Evolutionary conservation across 1,140 invertebrate species (phyloP).

Genomic region (Pogonomyrmex barbatus): DNA sequence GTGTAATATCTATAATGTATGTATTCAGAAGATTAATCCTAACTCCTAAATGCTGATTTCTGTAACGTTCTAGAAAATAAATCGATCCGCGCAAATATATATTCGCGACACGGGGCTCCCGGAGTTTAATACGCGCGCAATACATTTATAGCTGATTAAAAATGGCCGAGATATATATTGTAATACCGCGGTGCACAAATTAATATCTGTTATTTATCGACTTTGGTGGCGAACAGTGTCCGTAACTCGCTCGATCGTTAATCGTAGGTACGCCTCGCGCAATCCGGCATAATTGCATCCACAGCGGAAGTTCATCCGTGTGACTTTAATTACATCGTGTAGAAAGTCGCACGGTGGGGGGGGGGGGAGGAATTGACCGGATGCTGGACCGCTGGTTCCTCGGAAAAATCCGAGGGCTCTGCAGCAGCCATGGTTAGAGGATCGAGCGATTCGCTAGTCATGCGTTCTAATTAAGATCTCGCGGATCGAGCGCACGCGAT

Average conservation of each 20-base stretch:
- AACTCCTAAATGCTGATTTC: not conserved
- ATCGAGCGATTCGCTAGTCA: slow-evolving; percentile 73
- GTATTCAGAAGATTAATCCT: slow-evolving; percentile 11
- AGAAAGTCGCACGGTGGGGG: slow-evolving; percentile 58
- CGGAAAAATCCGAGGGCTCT: slow-evolving; percentile 67
- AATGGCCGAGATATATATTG: slow-evolving; percentile 49
- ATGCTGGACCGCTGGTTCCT: slow-evolving; percentile 62
- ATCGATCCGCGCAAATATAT: not conserved
- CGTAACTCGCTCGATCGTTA: slow-evolving; percentile 65
- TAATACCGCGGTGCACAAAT: slow-evolving; percentile 48
- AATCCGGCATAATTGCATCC: slow-evolving; percentile 69
- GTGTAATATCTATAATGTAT: slow-evolving; percentile 21
- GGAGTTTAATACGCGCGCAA: slow-evolving; percentile 25
- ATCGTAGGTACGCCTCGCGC: slow-evolving; percentile 45
- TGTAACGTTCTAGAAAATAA: slow-evolving; percentile 36
- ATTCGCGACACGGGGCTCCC: slow-evolving; percentile 19
- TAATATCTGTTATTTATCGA: slow-evolving; percentile 65
- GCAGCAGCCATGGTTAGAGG: slow-evolving; percentile 54
- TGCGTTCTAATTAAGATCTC: slow-evolving; percentile 77
- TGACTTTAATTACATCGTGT: slow-evolving; percentile 64
- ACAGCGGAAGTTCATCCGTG: slow-evolving; percentile 55
- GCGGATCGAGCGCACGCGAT: slow-evolving; percentile 73
- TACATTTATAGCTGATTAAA: slow-evolving; percentile 42
- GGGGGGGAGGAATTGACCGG: slow-evolving; percentile 60
- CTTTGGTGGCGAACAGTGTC: slow-evolving; percentile 45